A percentile compares a stretch with the other conserved stretches of the same genome.
phyloP scores from a whole-genome alignment of 2,888 invertebrate genomes.

The Chymomyza fuscimana region DNA sequence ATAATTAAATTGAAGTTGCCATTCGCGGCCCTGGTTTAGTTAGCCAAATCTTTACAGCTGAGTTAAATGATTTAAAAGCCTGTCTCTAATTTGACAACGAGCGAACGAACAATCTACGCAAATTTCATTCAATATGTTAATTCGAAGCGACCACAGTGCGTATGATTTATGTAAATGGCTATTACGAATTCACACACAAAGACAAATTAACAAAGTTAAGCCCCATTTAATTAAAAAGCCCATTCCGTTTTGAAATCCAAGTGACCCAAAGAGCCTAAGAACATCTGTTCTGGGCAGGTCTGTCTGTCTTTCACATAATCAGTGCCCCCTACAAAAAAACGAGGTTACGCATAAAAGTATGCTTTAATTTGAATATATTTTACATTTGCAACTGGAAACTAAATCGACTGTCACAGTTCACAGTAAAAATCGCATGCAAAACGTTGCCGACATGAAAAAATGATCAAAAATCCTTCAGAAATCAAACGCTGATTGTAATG shows the following conservation, averaged over 20 bases:
- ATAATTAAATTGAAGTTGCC: too few species aligned
- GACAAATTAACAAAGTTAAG: constrained; percentile 14
- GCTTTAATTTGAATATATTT: constrained; percentile 64
- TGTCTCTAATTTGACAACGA: background rate
- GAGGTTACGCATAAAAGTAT: constrained; percentile 61
- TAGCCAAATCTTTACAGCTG: background rate
- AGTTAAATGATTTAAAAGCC: background rate
- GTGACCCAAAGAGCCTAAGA: constrained; percentile 15
- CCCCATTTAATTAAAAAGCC: constrained; percentile 37
- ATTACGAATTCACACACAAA: constrained; percentile 1
- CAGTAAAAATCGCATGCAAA: constrained; percentile 52
- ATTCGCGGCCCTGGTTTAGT: background rate
- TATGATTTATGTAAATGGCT: background rate
- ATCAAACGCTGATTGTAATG: constrained; percentile 57
- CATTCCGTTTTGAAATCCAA: constrained; percentile 38
- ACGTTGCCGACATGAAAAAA: constrained; percentile 56
- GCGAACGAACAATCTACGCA: background rate
- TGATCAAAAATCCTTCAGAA: constrained; percentile 70
- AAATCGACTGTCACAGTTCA: constrained; percentile 51
- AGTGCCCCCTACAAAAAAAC: constrained; percentile 40
- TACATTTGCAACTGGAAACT: constrained; percentile 36
- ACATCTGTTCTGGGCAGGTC: background rate
- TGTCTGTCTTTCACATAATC: background rate
- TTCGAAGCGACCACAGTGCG: background rate
- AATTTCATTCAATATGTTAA: background rate